A percentile compares a stretch with the other conserved stretches of the same genome.
These are phyloP conservation scores for Syngnathus acus DNA, from an alignment of 2,797 vertebrate species.

Conservation along the genomic window DNA sequence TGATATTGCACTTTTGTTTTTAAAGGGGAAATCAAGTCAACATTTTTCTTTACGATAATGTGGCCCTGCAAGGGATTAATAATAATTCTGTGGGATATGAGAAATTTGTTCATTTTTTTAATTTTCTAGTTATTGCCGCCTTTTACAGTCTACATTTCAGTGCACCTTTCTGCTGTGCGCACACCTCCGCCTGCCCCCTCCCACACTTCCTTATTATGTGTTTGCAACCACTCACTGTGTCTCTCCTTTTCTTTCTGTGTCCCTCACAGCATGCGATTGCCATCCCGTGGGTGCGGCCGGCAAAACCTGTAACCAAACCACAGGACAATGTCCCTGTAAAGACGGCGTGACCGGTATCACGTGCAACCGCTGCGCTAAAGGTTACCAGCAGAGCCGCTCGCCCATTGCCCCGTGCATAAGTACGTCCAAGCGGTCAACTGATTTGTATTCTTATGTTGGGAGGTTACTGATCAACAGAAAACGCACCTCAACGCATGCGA, in stretches of 20 bases:
- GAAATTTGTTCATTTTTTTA: no score
- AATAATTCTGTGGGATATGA: no score
- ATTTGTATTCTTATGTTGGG: conserved; percentile 18
- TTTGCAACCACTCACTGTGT: conserved; percentile 61
- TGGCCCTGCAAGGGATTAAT: no score
- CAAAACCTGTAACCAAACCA: conserved; percentile 98
- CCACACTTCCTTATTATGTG: conserved; percentile 21
- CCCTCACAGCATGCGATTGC: conserved; percentile 90
- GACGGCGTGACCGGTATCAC: conserved; percentile 96
- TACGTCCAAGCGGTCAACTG: conserved; percentile 67
- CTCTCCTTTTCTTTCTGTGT: conserved; percentile 65
- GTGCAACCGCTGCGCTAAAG: conserved; percentile 96
- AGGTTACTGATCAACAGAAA: background rate
- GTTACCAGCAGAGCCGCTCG: conserved; percentile 97
- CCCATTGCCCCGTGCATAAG: conserved; percentile 98
- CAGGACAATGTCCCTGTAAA: conserved; percentile 96
- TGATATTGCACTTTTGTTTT: no score
- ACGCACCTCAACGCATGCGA: no score
- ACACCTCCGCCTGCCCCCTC: conserved; percentile 41
- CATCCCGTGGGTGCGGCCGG: conserved; percentile 95
- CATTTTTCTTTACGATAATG: no score
- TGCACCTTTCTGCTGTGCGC: conserved; percentile 33
- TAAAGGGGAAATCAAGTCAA: no score
- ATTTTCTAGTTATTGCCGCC: no score
- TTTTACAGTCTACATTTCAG: background rate